A percentile compares a stretch with the other conserved stretches of the same genome.
phyloP scores from a whole-genome alignment of 2,113 vertebrate genomes.

The Ictalurus furcatus region DNA sequence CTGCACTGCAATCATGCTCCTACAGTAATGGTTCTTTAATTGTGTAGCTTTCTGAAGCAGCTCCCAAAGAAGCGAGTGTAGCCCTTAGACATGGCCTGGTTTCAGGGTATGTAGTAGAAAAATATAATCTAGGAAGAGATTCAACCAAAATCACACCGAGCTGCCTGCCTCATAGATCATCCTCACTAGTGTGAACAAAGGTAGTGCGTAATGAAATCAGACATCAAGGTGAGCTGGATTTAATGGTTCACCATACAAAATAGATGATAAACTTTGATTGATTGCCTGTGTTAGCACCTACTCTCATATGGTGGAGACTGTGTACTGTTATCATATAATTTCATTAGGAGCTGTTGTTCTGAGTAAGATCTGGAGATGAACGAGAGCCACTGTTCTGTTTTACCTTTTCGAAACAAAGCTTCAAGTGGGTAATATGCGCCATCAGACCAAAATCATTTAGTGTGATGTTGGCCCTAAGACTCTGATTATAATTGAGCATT shows the following conservation, averaged over 20 bases:
- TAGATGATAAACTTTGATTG: constrained; percentile 6
- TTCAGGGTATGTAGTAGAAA: background rate
- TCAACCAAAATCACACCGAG: background rate
- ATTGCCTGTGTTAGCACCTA: background rate
- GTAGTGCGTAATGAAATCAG: background rate
- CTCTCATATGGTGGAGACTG: background rate
- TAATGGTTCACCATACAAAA: background rate
- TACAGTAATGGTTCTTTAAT: constrained; percentile 16
- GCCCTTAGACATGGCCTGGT: background rate
- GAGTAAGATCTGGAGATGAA: background rate
- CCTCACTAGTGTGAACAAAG: background rate
- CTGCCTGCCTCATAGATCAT: background rate
- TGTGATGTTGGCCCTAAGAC: background rate
- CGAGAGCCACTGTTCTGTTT: background rate
- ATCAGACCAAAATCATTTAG: background rate
- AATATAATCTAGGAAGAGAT: background rate
- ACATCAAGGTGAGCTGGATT: background rate
- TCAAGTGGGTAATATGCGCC: background rate
- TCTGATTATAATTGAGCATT: background rate
- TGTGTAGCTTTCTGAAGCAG: constrained; percentile 4
- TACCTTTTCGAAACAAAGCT: background rate
- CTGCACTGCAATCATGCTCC: constrained; percentile 17
- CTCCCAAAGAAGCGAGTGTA: background rate
- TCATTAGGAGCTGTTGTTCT: background rate
- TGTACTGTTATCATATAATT: background rate